Percentiles rank a stretch among this genome's conserved stretches.
Conservation (phyloP, 2,797 vertebrate species). For the Eulemur mongoz region DNA sequence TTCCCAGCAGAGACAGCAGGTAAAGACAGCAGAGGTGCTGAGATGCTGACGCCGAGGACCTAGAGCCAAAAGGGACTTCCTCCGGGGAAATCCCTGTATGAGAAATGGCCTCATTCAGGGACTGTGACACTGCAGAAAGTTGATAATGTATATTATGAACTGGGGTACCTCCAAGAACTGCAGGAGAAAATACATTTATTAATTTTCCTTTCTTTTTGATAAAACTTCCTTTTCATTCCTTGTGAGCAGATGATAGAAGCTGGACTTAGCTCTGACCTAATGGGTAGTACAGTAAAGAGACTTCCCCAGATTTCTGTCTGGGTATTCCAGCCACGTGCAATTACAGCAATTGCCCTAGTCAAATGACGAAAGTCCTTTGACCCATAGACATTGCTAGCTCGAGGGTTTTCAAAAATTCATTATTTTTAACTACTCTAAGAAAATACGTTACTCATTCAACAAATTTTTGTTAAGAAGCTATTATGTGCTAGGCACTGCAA, state of each 20-base stretch:
- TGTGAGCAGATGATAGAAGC: neutral
- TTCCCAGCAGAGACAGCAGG: neutral
- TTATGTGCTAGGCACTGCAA: neutral
- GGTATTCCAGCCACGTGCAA: neutral
- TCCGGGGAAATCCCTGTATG: fast-evolving
- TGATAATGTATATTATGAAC: neutral
- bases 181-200: neutral
- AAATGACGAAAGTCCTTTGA: neutral
- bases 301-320: neutral
- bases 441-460: neutral
- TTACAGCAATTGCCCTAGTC: neutral
- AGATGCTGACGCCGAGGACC: neutral
- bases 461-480: neutral
- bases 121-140: neutral
- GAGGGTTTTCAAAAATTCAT: neutral
- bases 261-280: neutral
- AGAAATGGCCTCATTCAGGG: neutral
- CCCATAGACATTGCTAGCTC: neutral
- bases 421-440: conserved; percentile 33
- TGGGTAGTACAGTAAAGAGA: neutral
- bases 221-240: neutral
- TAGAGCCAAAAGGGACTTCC: neutral
- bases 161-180: neutral
- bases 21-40: neutral
- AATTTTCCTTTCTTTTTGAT: neutral